Evolutionary conservation across 2,888 invertebrate genomes (phyloP), one percentile per base, ranked within the genome.

Genomic region (Petrolisthes manimaculis): DNA sequence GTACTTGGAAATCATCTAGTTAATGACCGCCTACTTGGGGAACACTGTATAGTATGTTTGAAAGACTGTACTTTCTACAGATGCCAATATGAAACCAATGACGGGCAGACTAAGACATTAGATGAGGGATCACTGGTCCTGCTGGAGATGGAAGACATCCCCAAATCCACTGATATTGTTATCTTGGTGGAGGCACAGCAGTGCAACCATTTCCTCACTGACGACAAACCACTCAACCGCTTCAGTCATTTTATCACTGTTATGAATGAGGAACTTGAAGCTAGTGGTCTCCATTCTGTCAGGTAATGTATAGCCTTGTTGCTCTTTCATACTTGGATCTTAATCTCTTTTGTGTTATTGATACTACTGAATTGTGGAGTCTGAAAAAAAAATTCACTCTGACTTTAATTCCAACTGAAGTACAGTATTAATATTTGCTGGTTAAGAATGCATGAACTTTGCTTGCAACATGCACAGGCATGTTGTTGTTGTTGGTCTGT

Each of bases 141-240:
- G 69, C 67, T 90, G 77, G 80, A 83, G 12, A n/a, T 67, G 67
- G 92, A 93, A 18, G 92, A 93, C 37, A 94, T 96, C 6, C 95
- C 95, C 53, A 92, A 92, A 69, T 93, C 93, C 3, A 93, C 94
- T 14, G 94, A 94, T 91, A 93, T 94, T n/a, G 93, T 94, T 69
- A 93, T 94, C 90, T 92, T 94, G 37, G 92, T 94, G 14, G 94
- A 94, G 92, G 97, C 97, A 1, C 96, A 96, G 91, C 94, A 94
- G 5, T 98, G 98, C 93, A 98, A 98, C 93, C 94, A 94, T 91
- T 95, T 96, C 91, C 93, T 97, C 0, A 94, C 94, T 69, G 94
- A 94, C 88, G 94, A 94, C 85, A 95, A 95, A 92, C 96, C 87
- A n/a, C 37, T 90, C 14, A 95, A 95, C 92, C 96, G 85, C 55